Base-by-base conservation (phyloP, 23 tunicate genomes). In the Diplosoma virens region DNA sequence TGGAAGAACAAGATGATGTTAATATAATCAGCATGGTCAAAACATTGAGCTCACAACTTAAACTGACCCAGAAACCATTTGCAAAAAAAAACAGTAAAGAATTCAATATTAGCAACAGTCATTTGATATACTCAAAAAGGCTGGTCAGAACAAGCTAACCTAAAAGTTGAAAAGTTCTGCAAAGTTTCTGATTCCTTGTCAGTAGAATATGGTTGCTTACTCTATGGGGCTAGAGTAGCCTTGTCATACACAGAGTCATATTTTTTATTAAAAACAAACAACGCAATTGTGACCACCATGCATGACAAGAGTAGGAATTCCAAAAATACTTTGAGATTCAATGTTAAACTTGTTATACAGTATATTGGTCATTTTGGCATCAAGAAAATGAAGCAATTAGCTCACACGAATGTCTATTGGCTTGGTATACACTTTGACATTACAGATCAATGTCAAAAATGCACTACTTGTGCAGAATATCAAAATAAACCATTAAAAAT, bases 381-480 rank as follows among this genome's bases (percentile, higher is more conserved):
- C 25, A 45, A 78, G 41, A 66, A 46, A 27, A 78, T 78, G 83
- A 78, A 78, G 61, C 83, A 64, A 46, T 58, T 78, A 27, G 83
- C 83, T 25, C 3, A 61, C 3, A 78, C 83, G 3, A 63, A 61
- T 1, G 83, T 78, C 29, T 78, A 78, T 47, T 78, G 74, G 83
- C 74, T 74, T 1, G 47, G 47, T 28, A 64, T 65, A 3, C 61
- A 78, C 30, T n/a, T 9, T 0, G 83, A 78, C 37, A 65, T 78
- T 37, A 4, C 33, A 7, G 61, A 45, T 47, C 45, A 26, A 1
- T 27, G 74, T 28, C 37, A 41, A 28, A 18, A 30, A 5, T 68
- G 75, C 29, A 23, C 53, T 1, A 33, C 26, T 33, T 33, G 75
- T 68, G 25, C 23, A 33, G 75, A 68, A n/a, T 3, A 23, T 23